Conservation (phyloP, 2,888 invertebrate species). For the Branchellion lobata region DNA sequence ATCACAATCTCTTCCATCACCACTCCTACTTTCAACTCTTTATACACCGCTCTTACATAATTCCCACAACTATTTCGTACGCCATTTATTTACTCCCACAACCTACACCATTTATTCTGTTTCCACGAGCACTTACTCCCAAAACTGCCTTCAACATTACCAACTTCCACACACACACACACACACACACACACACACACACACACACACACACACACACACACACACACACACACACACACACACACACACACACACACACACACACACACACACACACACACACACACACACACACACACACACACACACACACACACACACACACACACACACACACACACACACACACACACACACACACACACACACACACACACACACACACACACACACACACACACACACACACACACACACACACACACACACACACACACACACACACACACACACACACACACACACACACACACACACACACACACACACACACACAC, state of each 20-base stretch:
- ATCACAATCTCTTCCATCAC: too few species aligned
- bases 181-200: slow-evolving; percentile 29
- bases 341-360: slow-evolving; percentile 24
- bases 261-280: slow-evolving; percentile 24
- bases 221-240: slow-evolving; percentile 12
- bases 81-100: too few species aligned
- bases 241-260: slow-evolving; percentile 21
- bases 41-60: too few species aligned
- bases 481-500: slow-evolving; percentile 25
- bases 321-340: slow-evolving; percentile 26
- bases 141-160: too few species aligned
- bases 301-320: slow-evolving; percentile 19
- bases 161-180: slow-evolving; percentile 18
- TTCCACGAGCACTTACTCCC: too few species aligned
- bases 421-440: slow-evolving; percentile 19
- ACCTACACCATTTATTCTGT: too few species aligned
- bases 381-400: slow-evolving; percentile 29
- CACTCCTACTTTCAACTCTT: too few species aligned
- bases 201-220: slow-evolving; percentile 26
- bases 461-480: slow-evolving; percentile 22
- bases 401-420: slow-evolving; percentile 32
- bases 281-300: slow-evolving; percentile 29
- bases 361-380: slow-evolving; percentile 31
- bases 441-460: slow-evolving; percentile 28
- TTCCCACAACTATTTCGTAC: too few species aligned